Conservation (phyloP, 2,888 invertebrate species). For the Odiellus spinosus region DNA sequence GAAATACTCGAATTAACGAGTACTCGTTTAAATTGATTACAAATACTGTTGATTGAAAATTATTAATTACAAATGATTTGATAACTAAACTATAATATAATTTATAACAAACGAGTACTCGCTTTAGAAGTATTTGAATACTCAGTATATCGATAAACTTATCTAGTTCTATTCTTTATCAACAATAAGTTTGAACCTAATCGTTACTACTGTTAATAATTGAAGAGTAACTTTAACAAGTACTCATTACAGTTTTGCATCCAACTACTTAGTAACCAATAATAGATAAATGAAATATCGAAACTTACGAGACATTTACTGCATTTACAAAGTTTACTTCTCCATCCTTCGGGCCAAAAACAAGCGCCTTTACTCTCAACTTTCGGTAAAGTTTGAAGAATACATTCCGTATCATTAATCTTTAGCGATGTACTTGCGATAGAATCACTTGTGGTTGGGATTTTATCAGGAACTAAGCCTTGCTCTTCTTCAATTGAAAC, state of each 20-base stretch:
- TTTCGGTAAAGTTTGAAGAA: neutral
- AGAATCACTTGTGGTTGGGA: no score
- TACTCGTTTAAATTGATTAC: no score
- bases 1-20: neutral
- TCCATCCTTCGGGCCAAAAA: slow-evolving; percentile 39
- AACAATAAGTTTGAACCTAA: no score
- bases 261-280: no score
- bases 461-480: neutral
- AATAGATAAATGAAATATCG: no score
- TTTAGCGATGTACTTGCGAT: neutral
- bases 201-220: no score
- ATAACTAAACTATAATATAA: neutral
- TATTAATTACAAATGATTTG: neutral
- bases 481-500: neutral
- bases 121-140: slow-evolving; percentile 10
- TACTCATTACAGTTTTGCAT: no score
- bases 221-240: no score
- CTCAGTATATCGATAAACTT: no score
- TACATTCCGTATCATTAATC: neutral
- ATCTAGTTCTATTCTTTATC: no score
- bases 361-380: slow-evolving; percentile 21
- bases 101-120: neutral
- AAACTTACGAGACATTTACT: slow-evolving; percentile 23
- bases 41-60: no score
- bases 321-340: slow-evolving; percentile 46